phyloP scores from a whole-genome alignment of 2,888 invertebrate genomes.

The Folsomia candida region DNA sequence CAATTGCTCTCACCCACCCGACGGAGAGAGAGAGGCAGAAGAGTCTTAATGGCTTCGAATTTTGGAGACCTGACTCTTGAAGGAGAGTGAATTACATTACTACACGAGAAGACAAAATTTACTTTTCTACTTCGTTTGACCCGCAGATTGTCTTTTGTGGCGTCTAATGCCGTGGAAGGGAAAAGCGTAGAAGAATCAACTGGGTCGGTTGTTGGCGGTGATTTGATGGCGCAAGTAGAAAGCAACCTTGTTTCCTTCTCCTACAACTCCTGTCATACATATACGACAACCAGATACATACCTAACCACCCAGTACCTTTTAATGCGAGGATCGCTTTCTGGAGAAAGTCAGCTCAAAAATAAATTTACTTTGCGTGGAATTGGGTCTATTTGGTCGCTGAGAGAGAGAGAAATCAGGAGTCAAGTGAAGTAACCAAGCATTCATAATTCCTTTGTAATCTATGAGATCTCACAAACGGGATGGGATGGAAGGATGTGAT shows the following conservation, averaged over 20 bases:
- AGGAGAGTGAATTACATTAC: not conserved
- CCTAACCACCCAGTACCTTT: no score
- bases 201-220: not conserved
- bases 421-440: not conserved
- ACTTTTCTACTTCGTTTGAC: slow-evolving; percentile 47
- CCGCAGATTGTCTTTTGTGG: slow-evolving; percentile 30
- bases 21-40: not conserved
- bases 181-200: not conserved
- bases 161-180: slow-evolving; percentile 3
- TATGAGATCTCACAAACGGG: not conserved
- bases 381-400: not conserved
- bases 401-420: not conserved
- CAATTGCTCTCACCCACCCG: not conserved
- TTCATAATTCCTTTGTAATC: slow-evolving; percentile 4
- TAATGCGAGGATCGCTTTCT: not conserved
- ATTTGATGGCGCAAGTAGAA: no score
- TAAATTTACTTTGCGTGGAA: not conserved
- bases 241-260: not conserved
- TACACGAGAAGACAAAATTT: not conserved
- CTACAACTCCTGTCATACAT: not conserved
- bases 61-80: not conserved
- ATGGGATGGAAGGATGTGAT: not conserved
- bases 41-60: not conserved
- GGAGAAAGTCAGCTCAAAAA: not conserved
- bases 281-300: no score